Percentiles rank a stretch among this genome's conserved stretches.
These are phyloP conservation scores for Choristoneura rosaceana DNA, from an alignment of 2,888 invertebrate genomes.

Conservation along the genomic window DNA sequence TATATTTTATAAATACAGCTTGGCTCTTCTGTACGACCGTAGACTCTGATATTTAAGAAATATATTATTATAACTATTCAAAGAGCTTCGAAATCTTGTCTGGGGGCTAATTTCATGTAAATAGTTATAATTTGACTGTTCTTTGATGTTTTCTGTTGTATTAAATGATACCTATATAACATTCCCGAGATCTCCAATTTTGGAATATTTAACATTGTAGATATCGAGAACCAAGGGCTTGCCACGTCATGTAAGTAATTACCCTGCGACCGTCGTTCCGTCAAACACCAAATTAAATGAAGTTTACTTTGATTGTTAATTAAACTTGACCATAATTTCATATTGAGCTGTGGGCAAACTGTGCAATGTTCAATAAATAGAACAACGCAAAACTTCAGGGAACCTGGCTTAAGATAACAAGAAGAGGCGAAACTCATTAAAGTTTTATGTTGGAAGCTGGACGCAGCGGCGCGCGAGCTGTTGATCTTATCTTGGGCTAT, in stretches of 20 bases:
- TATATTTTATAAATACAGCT: too few species aligned
- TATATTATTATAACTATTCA: too few species aligned
- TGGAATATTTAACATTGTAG: too few species aligned
- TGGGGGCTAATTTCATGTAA: too few species aligned
- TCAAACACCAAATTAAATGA: slow-evolving; percentile 58
- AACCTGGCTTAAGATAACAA: slow-evolving; percentile 76
- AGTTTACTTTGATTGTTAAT: slow-evolving; percentile 64
- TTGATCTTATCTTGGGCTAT: slow-evolving; percentile 66
- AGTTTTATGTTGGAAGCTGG: slow-evolving; percentile 72
- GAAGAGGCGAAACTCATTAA: slow-evolving; percentile 79
- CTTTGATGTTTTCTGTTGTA: too few species aligned
- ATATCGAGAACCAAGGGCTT: not conserved
- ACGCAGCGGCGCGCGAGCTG: slow-evolving; percentile 55
- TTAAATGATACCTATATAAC: too few species aligned
- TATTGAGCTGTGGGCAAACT: slow-evolving; percentile 65
- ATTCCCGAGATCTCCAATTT: too few species aligned
- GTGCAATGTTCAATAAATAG: slow-evolving; percentile 72
- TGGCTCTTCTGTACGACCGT: too few species aligned
- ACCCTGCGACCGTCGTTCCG: slow-evolving; percentile 28
- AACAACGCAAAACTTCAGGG: slow-evolving; percentile 67
- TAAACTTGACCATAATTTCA: slow-evolving; percentile 69
- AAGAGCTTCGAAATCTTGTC: too few species aligned
- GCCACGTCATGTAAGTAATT: not conserved
- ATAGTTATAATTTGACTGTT: too few species aligned
- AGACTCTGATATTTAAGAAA: too few species aligned